These are phyloP conservation scores for Pitta sordida DNA, from an alignment of 2,113 vertebrate species.

Conservation along the genomic window DNA sequence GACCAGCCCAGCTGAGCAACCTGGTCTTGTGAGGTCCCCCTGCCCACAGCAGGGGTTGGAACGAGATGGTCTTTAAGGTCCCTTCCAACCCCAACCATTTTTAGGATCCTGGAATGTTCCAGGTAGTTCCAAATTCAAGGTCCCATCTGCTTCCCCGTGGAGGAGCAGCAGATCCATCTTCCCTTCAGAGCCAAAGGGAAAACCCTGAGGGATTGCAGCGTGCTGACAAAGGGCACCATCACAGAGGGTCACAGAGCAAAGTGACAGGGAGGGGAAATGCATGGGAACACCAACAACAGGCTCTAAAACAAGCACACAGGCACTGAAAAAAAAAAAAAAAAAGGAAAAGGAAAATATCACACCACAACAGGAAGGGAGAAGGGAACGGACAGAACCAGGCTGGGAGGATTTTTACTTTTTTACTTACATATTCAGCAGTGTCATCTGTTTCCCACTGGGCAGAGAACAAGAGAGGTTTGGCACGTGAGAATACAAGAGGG, in stretches of 20 bases:
- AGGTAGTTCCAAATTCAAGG: background rate
- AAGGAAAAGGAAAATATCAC: constrained; percentile 19
- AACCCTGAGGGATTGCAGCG: background rate
- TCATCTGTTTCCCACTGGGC: constrained; percentile 98
- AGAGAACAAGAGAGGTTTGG: constrained; percentile 77
- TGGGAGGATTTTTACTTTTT: background rate
- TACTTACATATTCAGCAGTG: constrained; percentile 97
- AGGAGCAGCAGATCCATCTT: background rate
- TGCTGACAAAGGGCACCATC: background rate
- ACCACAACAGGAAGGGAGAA: constrained; percentile 10
- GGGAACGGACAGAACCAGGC: constrained; percentile 1
- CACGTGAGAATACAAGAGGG: constrained; percentile 73
- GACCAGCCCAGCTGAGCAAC: background rate
- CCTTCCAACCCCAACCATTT: background rate
- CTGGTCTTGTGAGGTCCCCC: background rate
- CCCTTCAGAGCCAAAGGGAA: background rate
- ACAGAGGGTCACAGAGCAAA: constrained; percentile 1
- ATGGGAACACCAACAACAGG: background rate
- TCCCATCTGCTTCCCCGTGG: background rate
- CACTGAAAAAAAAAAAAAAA: background rate
- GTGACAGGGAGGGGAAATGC: background rate
- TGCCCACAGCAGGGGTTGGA: background rate
- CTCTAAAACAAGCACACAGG: background rate
- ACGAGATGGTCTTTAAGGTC: background rate
- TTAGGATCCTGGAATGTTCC: background rate